Base-by-base conservation (phyloP, 2,888 invertebrate species). In the Rotaria macrura region DNA sequence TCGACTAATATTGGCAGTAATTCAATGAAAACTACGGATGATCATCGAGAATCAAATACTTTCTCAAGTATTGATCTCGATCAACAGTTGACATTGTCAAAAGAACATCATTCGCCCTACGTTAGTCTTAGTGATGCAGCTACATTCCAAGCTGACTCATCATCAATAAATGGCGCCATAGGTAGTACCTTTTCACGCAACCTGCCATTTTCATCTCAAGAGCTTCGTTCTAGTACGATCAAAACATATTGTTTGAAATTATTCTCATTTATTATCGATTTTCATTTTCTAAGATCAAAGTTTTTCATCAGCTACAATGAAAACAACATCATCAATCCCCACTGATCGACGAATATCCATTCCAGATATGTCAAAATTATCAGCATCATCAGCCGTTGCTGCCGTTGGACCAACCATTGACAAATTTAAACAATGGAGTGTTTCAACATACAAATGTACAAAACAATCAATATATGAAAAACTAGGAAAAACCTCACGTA, bases 381-480 rank as follows among this genome's bases (percentile, higher is more conserved):
- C 79, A 25, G 25, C n/a, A 79, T 79, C 79, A 43, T 43, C 79
- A 79, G 43, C 79, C 3, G 43, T 79, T 23, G 79, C 79, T 43
- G 40, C 79, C n/a, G n/a, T 43, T 43, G 85, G 57, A 17, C 49
- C 84, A 25, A 85, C 65, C 17, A 57, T 85, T 65, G 84, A 85
- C 34, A 85, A 55, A 25, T 65, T 85, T 38, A 85, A 95, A 90
- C 96, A 95, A 90, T 99, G 98, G 98, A 95, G 97, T 87, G 95
- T 98, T 90, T 96, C 96, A 87, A 97, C 97, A 0, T 98, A 96
- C 91, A 98, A 97, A 91, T 98, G 97, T 91, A 98, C 98, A 12
- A 95, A 95, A 89, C 98, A 99, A 91, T 93, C 97, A 87, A 94
- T 99, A 91, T 95, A 96, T 88, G 98, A 99, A 91, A 96, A 96